Percentiles rank a stretch among this genome's conserved stretches.
Conservation (phyloP, 2,888 invertebrate species). For the Leptinotarsa rubiginosa region DNA sequence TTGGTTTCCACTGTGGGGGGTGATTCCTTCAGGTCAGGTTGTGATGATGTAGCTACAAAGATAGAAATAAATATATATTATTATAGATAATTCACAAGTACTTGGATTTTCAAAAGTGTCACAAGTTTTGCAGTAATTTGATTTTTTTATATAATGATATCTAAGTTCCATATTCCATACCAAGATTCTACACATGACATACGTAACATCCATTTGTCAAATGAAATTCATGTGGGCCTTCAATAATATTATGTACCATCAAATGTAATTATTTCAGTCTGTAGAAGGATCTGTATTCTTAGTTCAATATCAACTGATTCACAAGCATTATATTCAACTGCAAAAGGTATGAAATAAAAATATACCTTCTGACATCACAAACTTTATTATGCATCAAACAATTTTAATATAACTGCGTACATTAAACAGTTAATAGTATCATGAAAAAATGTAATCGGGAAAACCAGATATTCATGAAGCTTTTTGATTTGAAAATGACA, state of each 20-base stretch:
- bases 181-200: slow-evolving; percentile 2
- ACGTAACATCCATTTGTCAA: not conserved
- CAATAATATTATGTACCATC: too few relatives aligned
- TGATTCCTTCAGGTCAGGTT: slow-evolving; percentile 49
- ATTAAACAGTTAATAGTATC: too few relatives aligned
- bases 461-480: too few relatives aligned
- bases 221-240: not conserved
- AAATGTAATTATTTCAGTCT: too few relatives aligned
- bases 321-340: too few relatives aligned
- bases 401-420: not conserved
- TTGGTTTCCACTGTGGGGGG: slow-evolving; percentile 45
- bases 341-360: too few relatives aligned
- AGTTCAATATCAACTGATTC: too few relatives aligned
- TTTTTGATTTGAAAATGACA: too few relatives aligned
- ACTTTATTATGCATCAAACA: too few relatives aligned
- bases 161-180: slow-evolving; percentile 36
- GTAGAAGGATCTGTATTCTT: too few relatives aligned
- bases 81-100: not conserved
- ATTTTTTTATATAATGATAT: slow-evolving; percentile 32
- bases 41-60: slow-evolving; percentile 48
- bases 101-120: not conserved
- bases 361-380: too few relatives aligned
- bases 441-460: too few relatives aligned
- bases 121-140: slow-evolving; percentile 29
- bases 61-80: not conserved